phyloP scores from a whole-genome alignment of 2,797 vertebrate genomes.

The Sebastes taczanowskii region DNA sequence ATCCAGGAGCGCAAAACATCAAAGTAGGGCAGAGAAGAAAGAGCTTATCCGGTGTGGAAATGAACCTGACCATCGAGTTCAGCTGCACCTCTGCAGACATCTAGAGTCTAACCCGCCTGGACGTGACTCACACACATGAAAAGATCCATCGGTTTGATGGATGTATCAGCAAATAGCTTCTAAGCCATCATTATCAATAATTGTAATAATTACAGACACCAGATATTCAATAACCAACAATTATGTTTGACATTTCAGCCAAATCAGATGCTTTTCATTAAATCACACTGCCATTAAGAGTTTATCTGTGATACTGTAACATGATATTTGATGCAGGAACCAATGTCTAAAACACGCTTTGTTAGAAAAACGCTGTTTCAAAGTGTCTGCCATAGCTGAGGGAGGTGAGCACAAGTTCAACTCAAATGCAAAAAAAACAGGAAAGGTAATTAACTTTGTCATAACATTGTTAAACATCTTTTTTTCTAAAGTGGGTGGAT shows the following conservation, averaged over 20 bases:
- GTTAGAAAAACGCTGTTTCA: not conserved
- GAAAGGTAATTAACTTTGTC: not conserved
- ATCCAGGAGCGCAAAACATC: conserved; percentile 69
- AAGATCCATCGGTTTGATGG: not conserved
- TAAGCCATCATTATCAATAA: not conserved
- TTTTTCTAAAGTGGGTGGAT: not conserved
- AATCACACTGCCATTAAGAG: not conserved
- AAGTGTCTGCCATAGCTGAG: not conserved
- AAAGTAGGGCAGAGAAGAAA: conserved; percentile 77
- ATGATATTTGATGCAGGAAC: not conserved
- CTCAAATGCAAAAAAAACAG: not conserved
- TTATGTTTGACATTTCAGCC: not conserved
- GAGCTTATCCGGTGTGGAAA: conserved; percentile 77
- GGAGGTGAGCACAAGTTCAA: not conserved
- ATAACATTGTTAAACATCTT: not conserved
- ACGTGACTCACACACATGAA: conserved; percentile 36
- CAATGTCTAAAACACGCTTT: not conserved
- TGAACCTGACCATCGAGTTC: conserved; percentile 68
- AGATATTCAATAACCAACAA: not conserved
- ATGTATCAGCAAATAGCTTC: not conserved
- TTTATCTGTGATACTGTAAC: not conserved
- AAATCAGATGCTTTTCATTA: not conserved
- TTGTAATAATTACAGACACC: not conserved
- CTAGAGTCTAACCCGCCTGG: conserved; percentile 35
- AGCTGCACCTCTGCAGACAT: conserved; percentile 42